Evolutionary conservation across 1,140 invertebrate species (phyloP).

Genomic region (Cheumatopsyche charites): DNA sequence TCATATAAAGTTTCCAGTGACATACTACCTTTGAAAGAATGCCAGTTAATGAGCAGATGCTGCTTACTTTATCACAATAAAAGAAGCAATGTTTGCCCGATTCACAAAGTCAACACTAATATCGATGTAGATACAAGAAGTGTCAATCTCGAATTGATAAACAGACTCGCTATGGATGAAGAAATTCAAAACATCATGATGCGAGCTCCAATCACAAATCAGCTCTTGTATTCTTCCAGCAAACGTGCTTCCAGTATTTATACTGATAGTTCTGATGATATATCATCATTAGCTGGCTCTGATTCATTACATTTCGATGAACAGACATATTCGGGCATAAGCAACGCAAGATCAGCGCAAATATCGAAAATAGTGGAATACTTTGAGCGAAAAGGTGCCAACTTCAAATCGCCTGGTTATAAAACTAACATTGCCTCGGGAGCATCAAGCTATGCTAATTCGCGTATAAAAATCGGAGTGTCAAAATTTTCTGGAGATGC

Average conservation of each 20-base stretch:
- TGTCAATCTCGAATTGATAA: conserved; percentile 55
- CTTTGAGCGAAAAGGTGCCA: conserved; percentile 77
- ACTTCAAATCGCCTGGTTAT: conserved; percentile 52
- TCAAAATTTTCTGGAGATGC: conserved; percentile 39
- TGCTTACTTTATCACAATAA: conserved; percentile 42
- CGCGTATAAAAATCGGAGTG: conserved; percentile 38
- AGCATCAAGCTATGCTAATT: conserved; percentile 8
- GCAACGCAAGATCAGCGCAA: conserved; percentile 66
- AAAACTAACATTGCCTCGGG: conserved; percentile 37
- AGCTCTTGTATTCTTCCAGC: conserved; percentile 65
- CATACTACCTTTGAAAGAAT: conserved; percentile 36
- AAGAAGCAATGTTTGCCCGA: conserved; percentile 39
- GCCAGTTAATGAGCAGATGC: conserved; percentile 41
- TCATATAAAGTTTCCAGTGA: conserved; percentile 26
- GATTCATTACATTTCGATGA: conserved; percentile 74
- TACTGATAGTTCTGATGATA: conserved; percentile 85
- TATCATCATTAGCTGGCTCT: conserved; percentile 77
- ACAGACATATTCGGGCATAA: conserved; percentile 58
- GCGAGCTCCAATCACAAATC: conserved; percentile 55
- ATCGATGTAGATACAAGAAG: conserved; percentile 51
- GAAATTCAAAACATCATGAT: conserved; percentile 55
- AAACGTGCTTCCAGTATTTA: conserved; percentile 83
- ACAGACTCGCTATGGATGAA: conserved; percentile 56
- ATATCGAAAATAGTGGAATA: conserved; percentile 88
- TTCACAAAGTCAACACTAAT: conserved; percentile 49